Base-by-base conservation (phyloP, 2,113 vertebrate genomes). In the Capra hircus region DNA sequence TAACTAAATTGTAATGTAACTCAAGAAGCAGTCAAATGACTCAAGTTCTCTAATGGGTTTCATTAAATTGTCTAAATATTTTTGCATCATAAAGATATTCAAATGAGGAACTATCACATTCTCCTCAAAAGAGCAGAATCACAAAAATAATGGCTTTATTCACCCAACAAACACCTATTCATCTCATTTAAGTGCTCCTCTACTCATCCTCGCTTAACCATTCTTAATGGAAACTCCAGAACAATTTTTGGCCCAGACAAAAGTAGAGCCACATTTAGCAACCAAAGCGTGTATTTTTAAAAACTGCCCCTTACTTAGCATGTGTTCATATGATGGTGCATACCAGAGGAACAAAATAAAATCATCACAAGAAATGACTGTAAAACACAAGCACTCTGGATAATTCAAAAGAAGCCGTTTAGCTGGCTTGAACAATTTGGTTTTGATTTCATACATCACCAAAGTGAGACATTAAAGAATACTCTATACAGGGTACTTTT, bases 321-420 rank as follows among this genome's bases (percentile, higher is more conserved):
- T 97, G 93, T 97, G 98, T 93, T 97, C 97, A 98, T 98, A 98
- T 10, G 33, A 97, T 95, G 93, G 94, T 92, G 6, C 97, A 97
- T 97, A 97, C 96, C 80, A 97, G 67, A 95, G 62, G 91, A 97
- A 97, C 95, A 97, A 95, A 97, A 98, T 97, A 97, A 98, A 98
- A 97, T 97, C 96, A 97, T 97, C 95, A 95, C 84, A 98, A 97
- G 83, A 85, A 92, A 98, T 33, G 52, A 95, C 53, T 71, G 52
- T 77, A 97, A 93, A 97, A 93, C 71, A 96, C 64, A 94, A 62
- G 59, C 74, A 74, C 67, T 94, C 84, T 85, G 93, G 60, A 95
- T 91, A 97, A 92, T 96, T 98, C 96, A 94, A 97, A 94, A 64
- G 74, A 88, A 97, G 80, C 16, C 40, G 93, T 95, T 45, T 82